These are phyloP conservation scores for Apeltes quadracus DNA, from an alignment of 2,113 vertebrate species.

Conservation along the genomic window DNA sequence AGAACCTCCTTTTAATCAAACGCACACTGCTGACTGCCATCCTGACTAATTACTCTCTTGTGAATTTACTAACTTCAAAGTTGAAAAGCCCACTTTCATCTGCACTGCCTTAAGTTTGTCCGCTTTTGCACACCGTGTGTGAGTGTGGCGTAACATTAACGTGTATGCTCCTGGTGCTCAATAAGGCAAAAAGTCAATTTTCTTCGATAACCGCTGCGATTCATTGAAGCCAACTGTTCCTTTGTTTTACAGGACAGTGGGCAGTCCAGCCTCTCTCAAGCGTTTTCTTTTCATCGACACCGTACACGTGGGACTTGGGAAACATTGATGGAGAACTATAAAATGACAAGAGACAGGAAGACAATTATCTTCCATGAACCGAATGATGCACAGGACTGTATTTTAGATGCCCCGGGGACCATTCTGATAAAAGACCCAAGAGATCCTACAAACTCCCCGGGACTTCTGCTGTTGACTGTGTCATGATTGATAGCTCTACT, in stretches of 20 bases:
- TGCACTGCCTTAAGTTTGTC: slow-evolving; percentile 7
- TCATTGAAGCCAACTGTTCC: slow-evolving; percentile 41
- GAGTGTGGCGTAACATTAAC: slow-evolving; percentile 21
- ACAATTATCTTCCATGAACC: slow-evolving; percentile 33
- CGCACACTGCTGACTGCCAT: slow-evolving; percentile 11
- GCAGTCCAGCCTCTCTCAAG: slow-evolving; percentile 43
- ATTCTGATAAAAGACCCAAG: slow-evolving; percentile 28
- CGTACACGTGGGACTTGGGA: slow-evolving; percentile 49
- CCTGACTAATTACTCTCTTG: slow-evolving; percentile 42
- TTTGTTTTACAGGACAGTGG: slow-evolving; percentile 51
- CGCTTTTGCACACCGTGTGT: slow-evolving; percentile 15
- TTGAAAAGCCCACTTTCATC: slow-evolving; percentile 14
- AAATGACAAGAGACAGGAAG: slow-evolving; percentile 48
- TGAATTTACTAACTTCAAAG: slow-evolving; percentile 38
- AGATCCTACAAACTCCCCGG: slow-evolving; percentile 33
- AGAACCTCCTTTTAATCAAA: slow-evolving; percentile 40
- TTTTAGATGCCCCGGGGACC: slow-evolving; percentile 3
- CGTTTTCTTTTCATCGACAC: slow-evolving; percentile 50
- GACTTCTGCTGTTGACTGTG: slow-evolving; percentile 23
- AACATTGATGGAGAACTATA: slow-evolving; percentile 52
- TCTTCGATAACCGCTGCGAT: slow-evolving; percentile 37
- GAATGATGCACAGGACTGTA: slow-evolving; percentile 42
- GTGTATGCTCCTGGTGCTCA: slow-evolving; percentile 38
- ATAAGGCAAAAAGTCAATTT: slow-evolving; percentile 53
- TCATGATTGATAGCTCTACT: slow-evolving; percentile 7